Evolutionary conservation across 1,140 invertebrate genomes (phyloP).

Genomic region (Drosophila lini): DNA sequence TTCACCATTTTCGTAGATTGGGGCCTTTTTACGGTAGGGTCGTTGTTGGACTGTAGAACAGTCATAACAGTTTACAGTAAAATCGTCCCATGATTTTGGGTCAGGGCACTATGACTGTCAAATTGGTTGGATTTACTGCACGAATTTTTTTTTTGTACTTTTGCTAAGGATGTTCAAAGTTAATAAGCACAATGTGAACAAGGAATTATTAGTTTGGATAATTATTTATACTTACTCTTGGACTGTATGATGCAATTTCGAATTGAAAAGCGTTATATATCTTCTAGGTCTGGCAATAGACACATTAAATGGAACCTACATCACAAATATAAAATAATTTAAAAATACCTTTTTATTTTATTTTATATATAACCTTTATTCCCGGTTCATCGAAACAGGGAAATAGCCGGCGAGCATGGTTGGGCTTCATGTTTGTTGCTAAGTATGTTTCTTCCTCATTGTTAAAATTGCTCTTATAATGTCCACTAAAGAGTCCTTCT

Average conservation of each 20-base stretch:
- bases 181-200: no score
- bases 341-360: not conserved
- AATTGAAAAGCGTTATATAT: constrained; percentile 88
- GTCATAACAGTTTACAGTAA: no score
- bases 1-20: no score
- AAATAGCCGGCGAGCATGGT: constrained; percentile 93
- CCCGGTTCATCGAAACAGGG: constrained; percentile 97
- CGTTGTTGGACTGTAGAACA: no score
- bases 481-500: constrained; percentile 87
- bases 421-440: constrained; percentile 92
- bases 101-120: no score
- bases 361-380: constrained; percentile 86
- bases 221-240: constrained; percentile 86
- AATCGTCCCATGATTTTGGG: no score
- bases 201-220: no score
- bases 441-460: constrained; percentile 86
- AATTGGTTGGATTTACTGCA: no score
- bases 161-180: no score
- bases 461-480: constrained; percentile 85
- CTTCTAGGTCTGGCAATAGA: constrained; percentile 87
- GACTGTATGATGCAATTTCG: constrained; percentile 85
- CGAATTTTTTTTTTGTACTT: no score
- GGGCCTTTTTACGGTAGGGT: no score
- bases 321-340: no score
- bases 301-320: constrained; percentile 87